Percentiles rank a stretch among this genome's conserved stretches.
Conservation (phyloP, 2,113 vertebrate genomes). For the Stegostoma tigrinum region DNA sequence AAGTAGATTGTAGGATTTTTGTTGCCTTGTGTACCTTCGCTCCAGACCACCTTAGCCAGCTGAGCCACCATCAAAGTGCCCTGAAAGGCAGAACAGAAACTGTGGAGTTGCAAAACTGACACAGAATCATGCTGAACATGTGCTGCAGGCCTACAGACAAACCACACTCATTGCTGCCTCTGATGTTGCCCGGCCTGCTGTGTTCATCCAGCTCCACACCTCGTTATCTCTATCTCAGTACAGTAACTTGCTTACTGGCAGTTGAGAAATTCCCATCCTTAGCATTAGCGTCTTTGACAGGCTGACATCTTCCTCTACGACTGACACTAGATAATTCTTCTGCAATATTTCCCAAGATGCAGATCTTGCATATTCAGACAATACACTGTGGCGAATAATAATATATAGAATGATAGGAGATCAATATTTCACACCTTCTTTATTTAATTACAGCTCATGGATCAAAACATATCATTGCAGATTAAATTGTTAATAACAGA, state of each 20-base stretch:
- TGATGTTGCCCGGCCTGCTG: no score
- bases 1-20: background rate
- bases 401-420: background rate
- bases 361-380: background rate
- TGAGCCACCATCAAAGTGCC: background rate
- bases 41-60: background rate
- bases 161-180: background rate
- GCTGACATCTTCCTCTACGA: no score
- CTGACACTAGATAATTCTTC: no score
- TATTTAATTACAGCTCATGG: constrained; percentile 14
- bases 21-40: background rate
- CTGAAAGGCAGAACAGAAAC: background rate
- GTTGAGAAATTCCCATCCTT: background rate
- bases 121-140: background rate
- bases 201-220: no score
- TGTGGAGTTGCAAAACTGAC: background rate
- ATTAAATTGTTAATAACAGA: background rate
- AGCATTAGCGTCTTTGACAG: background rate
- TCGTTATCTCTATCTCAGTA: background rate
- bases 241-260: background rate
- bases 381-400: background rate
- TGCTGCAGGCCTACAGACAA: background rate
- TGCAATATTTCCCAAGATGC: background rate
- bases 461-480: background rate
- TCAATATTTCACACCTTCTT: background rate